Percentiles rank a stretch among this genome's conserved stretches.
phyloP scores from a whole-genome alignment of 2,888 invertebrate species.

The Pollenia angustigena region DNA sequence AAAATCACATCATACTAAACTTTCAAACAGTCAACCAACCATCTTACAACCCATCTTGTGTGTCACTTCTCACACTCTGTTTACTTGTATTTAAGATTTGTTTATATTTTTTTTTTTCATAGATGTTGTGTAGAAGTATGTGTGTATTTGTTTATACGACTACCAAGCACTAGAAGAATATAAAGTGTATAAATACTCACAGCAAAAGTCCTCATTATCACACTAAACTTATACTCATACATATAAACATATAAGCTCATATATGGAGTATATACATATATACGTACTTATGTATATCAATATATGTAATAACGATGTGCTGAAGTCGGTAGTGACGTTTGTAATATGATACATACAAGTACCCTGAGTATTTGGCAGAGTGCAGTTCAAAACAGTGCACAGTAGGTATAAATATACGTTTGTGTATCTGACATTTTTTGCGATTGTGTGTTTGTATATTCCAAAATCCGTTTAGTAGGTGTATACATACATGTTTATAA shows the following conservation, averaged over 20 bases:
- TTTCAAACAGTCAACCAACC: conserved; percentile 37
- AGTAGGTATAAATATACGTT: conserved; percentile 17
- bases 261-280: neutral
- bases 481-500: neutral
- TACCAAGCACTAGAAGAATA: conserved; percentile 52
- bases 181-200: conserved; percentile 67
- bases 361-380: conserved; percentile 28
- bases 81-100: conserved; percentile 60
- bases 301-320: conserved; percentile 4
- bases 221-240: conserved; percentile 48
- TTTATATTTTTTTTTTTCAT: conserved; percentile 1
- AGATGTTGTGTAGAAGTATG: neutral
- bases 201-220: conserved; percentile 70
- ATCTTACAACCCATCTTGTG: conserved; percentile 50
- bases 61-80: conserved; percentile 70
- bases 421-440: conserved; percentile 3
- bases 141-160: conserved; percentile 48
- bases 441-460: conserved; percentile 3
- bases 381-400: conserved; percentile 26
- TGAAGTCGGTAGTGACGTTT: conserved; percentile 14
- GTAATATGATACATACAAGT: conserved; percentile 43
- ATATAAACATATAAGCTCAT: conserved; percentile 3
- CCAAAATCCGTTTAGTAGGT: conserved; percentile 42
- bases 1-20: conserved; percentile 57
- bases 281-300: neutral